phyloP scores from a whole-genome alignment of 2,888 invertebrate species.

The Carabus problematicus region DNA sequence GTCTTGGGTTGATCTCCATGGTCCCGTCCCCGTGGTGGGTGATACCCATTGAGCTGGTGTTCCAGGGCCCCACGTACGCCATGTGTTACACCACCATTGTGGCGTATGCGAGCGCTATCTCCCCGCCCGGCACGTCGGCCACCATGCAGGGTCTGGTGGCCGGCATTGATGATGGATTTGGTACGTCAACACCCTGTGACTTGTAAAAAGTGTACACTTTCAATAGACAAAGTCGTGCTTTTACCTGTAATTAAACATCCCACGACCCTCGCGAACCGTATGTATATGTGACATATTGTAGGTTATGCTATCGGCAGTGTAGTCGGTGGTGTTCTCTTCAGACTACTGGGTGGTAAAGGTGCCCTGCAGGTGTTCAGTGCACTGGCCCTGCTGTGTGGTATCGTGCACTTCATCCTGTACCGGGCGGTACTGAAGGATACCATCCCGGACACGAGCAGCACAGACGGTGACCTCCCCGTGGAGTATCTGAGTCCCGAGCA shows the following conservation, averaged over 20 bases:
- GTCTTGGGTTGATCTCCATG: conserved; percentile 77
- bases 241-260: too few relatives aligned
- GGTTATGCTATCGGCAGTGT: conserved; percentile 81
- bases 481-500: neutral
- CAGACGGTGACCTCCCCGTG: conserved; percentile 3
- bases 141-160: conserved; percentile 87
- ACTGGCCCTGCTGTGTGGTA: conserved; percentile 58
- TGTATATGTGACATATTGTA: too few relatives aligned
- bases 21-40: conserved; percentile 84
- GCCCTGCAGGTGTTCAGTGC: conserved; percentile 64
- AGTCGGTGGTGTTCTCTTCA: conserved; percentile 74
- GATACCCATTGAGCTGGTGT: conserved; percentile 77
- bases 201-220: too few relatives aligned
- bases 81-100: conserved; percentile 84
- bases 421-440: conserved; percentile 53
- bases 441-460: conserved; percentile 49
- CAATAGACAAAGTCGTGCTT: too few relatives aligned
- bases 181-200: conserved; percentile 57
- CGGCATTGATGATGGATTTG: conserved; percentile 87
- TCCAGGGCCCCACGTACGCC: conserved; percentile 89
- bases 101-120: conserved; percentile 64
- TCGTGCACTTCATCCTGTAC: conserved; percentile 59
- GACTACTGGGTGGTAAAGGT: conserved; percentile 66
- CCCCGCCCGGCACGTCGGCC: conserved; percentile 71
- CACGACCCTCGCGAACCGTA: too few relatives aligned